Base-by-base conservation (phyloP, 37 sponge, comb jelly and placozoan species). In the Oopsacas minuta region DNA sequence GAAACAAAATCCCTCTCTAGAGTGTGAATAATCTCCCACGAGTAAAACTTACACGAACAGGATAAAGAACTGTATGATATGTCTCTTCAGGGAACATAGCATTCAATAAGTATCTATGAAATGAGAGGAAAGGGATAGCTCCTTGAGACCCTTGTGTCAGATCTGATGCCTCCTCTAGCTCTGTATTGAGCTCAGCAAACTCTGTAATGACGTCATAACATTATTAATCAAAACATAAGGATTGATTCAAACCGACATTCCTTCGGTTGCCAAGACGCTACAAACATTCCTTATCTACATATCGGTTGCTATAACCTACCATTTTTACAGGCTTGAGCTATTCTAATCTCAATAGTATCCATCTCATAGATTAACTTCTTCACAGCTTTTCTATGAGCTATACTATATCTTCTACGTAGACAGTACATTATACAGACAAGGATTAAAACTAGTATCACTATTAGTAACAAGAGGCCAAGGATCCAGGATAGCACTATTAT, bases 111-210 rank as follows among this genome's bases (percentile, higher is more conserved):
- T 84, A 91, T 85, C 34, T 17, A 42, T 89, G 87, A 32, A 34
- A 85, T 25, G 86, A 37, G 8, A 82, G 52, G 82, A 37, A 82
- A n/a, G 86, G 46, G 83, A 35, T 37, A 37, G 34, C 36, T 25
- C 12, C 38, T 23, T 20, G 36, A n/a, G 86, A 1, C 15, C 36
- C 38, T 23, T 35, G 84, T 23, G 84, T 37, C 34, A 42, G 84
- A 39, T 37, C 89, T 3, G 88, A 81, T 37, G 87, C 81, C 37
- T 90, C 93, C 39, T 85, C 93, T 5, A 93, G 82, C 81, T 93
- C 94, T 3, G 94, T 91, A 53, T 87, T 88, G 15, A 93, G 86
- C 87, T 93, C 91, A 22, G 94, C 88, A 86, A 93, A 93, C 1
- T 86, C 94, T 93, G n/a, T n/a, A n/a, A n/a, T n/a, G n/a, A n/a